Evolutionary conservation across 2,888 invertebrate genomes (phyloP), one percentile per base, ranked within the genome.

Genomic region (Campoletis raptor): DNA sequence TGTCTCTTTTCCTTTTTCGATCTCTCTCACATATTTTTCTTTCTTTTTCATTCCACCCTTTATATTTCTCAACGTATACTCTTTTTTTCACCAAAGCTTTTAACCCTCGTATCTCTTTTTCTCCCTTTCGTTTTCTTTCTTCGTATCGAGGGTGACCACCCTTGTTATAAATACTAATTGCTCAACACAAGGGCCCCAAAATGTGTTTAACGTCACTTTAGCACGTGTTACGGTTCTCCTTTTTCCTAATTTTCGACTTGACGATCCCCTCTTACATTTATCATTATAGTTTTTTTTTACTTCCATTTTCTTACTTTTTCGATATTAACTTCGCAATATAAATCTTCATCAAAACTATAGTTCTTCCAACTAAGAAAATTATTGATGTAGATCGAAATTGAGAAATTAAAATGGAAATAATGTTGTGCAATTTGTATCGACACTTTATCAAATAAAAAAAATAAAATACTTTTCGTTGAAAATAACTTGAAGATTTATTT

Each of bases 81-180:
- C 86, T 74, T 42, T 70, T 64, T 64, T 74, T 70, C 72, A 52
- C 67, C 67, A 57, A 57, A 73, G 61, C 81, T 64, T 57, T 81
- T 74, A 54, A 70, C 67, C 80, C 81, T 83, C 79, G 72, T 81
- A 37, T 82, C 52, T 82, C 52, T 64, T 45, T 86, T 30, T 8
- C 67, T 40, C 67, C 30, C 45, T 86, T 81, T 81, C 78, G 67
- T 87, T 30, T 30, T 86, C 81, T 88, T 84, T 85, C 84, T 70
- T 81, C 77, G 76, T 76, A 73, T 79, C 89, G 83, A 90, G 88
- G 90, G 87, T 90, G 87, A 86, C 83, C 87, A 74, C 91, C 91
- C 91, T 92, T 91, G 91, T 93, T 92, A 92, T 92, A 92, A 92
- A 93, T 92, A 92, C 93, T 92, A 93, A 93, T 92, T 92, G 92